Conservation (phyloP, 1,140 invertebrate species). For the Brachionus sp. region DNA sequence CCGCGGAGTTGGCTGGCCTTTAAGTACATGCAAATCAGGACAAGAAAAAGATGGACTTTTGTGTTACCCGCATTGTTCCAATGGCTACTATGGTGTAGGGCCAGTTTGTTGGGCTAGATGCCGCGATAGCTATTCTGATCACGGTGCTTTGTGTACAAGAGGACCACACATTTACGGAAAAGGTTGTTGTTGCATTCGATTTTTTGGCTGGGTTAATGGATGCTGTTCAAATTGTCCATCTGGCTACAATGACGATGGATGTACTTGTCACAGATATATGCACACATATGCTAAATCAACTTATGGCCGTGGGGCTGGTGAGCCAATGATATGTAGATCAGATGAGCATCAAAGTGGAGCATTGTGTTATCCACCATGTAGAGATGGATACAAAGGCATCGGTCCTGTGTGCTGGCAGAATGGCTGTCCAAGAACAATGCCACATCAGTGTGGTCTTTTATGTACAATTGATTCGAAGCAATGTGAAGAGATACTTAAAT, state of each 20-base stretch:
- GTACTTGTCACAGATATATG: not conserved
- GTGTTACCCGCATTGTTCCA: not conserved
- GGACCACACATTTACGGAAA: slow-evolving; percentile 17
- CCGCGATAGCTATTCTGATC: not conserved
- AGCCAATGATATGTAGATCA: not conserved
- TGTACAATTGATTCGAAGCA: not conserved
- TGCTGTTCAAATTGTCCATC: slow-evolving; percentile 17
- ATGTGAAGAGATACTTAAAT: slow-evolving; percentile 7
- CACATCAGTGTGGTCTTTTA: not conserved
- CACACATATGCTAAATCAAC: not conserved
- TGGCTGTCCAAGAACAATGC: not conserved
- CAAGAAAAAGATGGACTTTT: slow-evolving; percentile 10
- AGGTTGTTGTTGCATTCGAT: not conserved
- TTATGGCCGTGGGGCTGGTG: slow-evolving; percentile 13
- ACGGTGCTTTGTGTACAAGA: not conserved
- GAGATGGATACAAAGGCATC: slow-evolving; percentile 17
- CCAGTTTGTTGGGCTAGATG: slow-evolving; percentile 31
- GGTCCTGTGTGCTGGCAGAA: slow-evolving; percentile 24
- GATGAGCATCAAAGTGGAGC: not conserved
- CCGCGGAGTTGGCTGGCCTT: not conserved
- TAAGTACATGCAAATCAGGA: not conserved
- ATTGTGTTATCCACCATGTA: slow-evolving; percentile 16
- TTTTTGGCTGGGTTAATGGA: not conserved
- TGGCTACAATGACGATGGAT: slow-evolving; percentile 30
- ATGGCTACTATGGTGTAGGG: slow-evolving; percentile 4